Evolutionary conservation across 2,113 vertebrate genomes (phyloP).

Genomic region (Eptesicus fuscus): DNA sequence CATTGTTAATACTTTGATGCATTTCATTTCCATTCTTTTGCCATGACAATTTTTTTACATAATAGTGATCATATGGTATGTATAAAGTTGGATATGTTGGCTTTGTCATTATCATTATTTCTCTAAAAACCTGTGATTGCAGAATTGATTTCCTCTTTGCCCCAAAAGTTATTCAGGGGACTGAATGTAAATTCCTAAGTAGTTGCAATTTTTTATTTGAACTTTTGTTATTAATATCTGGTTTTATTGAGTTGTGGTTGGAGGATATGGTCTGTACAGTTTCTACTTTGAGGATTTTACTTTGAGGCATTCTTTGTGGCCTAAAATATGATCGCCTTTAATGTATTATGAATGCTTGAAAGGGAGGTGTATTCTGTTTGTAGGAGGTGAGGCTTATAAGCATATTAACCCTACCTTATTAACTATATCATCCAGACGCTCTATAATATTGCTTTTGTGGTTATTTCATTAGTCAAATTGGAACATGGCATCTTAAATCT

Average conservation of each 20-base stretch:
- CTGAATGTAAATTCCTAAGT: neutral
- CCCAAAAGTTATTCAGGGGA: neutral
- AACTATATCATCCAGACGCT: neutral
- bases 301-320: constrained; percentile 17
- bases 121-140: neutral
- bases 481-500: neutral
- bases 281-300: constrained; percentile 31
- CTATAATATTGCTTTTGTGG: neutral
- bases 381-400: neutral
- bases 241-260: neutral
- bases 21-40: neutral
- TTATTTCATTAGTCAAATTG: neutral
- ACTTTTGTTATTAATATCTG: neutral
- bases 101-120: constrained; percentile 3
- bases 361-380: neutral
- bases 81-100: neutral
- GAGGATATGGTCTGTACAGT: neutral
- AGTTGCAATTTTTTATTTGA: neutral
- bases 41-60: neutral
- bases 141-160: constrained; percentile 4
- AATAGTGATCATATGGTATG: neutral
- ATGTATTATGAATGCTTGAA: neutral
- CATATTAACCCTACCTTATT: neutral
- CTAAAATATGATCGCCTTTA: neutral
- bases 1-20: neutral